Evolutionary conservation across 2,888 invertebrate species (phyloP).

Genomic region (Callimorpha dominula): DNA sequence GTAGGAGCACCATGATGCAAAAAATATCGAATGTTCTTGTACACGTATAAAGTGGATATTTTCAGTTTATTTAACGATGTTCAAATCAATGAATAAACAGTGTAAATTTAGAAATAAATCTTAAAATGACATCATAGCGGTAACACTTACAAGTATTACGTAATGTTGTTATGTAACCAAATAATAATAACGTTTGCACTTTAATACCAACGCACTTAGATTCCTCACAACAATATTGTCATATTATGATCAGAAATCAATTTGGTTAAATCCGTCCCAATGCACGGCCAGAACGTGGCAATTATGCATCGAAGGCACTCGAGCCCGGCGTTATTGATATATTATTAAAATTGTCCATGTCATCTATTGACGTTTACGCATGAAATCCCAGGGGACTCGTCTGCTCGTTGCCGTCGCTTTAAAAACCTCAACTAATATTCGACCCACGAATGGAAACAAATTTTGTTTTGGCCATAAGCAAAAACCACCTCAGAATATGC

Average conservation of each 20-base stretch:
- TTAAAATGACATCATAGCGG: conserved; percentile 23
- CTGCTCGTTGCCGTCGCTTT: too few species aligned
- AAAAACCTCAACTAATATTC: too few species aligned
- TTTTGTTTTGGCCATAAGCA: too few species aligned
- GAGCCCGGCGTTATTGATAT: too few species aligned
- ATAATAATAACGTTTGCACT: conserved; percentile 10
- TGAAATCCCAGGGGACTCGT: too few species aligned
- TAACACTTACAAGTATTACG: conserved; percentile 10
- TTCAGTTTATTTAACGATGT: conserved; percentile 11
- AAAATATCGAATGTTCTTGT: not conserved
- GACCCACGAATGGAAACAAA: too few species aligned
- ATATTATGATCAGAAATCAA: not conserved
- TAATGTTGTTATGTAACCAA: conserved; percentile 13
- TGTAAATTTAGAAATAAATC: conserved; percentile 19
- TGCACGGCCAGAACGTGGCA: not conserved
- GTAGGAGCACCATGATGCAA: not conserved
- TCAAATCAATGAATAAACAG: conserved; percentile 15
- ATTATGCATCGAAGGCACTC: too few species aligned
- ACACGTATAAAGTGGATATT: not conserved
- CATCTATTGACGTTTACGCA: too few species aligned
- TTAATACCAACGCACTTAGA: not conserved
- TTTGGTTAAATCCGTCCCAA: not conserved
- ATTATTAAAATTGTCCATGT: too few species aligned
- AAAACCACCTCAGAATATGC: too few species aligned
- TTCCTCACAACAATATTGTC: not conserved